These are phyloP conservation scores for Sander vitreus DNA, from an alignment of 2,113 vertebrate genomes.

Conservation along the genomic window DNA sequence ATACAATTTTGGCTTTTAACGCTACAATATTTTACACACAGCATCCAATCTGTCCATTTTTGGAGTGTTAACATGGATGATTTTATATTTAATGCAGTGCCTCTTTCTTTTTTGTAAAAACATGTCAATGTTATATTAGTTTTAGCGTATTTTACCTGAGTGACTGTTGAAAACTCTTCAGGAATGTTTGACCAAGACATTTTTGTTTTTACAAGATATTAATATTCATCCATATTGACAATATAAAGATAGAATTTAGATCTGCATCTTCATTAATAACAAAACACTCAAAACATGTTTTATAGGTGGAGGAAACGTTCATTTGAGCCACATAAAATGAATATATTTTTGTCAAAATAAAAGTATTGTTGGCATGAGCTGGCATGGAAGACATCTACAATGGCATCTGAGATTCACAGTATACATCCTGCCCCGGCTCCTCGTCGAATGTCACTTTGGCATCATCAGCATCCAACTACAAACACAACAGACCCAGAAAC, in stretches of 20 bases:
- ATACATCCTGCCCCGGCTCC: slow-evolving; percentile 89
- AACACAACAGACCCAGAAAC: slow-evolving; percentile 39
- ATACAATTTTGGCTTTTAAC: slow-evolving; percentile 1
- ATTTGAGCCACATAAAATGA: slow-evolving; percentile 54
- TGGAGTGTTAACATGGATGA: neutral
- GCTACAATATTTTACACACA: neutral
- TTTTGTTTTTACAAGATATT: neutral
- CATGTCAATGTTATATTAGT: neutral
- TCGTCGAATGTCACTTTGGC: slow-evolving; percentile 90
- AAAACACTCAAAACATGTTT: slow-evolving; percentile 17
- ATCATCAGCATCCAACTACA: slow-evolving; percentile 91
- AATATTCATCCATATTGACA: neutral
- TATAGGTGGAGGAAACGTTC: slow-evolving; percentile 4
- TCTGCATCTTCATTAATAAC: neutral
- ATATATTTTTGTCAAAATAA: slow-evolving; percentile 37
- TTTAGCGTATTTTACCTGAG: slow-evolving; percentile 19
- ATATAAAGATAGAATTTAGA: neutral
- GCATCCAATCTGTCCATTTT: neutral
- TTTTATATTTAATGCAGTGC: neutral
- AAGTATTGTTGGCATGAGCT: slow-evolving; percentile 19
- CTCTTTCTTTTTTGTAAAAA: slow-evolving; percentile 16
- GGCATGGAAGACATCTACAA: slow-evolving; percentile 64
- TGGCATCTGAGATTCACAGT: slow-evolving; percentile 93
- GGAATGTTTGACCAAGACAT: slow-evolving; percentile 9
- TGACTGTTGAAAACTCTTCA: slow-evolving; percentile 1